Evolutionary conservation across 1,140 invertebrate genomes (phyloP).

Genomic region (Drosophila novamexicana): DNA sequence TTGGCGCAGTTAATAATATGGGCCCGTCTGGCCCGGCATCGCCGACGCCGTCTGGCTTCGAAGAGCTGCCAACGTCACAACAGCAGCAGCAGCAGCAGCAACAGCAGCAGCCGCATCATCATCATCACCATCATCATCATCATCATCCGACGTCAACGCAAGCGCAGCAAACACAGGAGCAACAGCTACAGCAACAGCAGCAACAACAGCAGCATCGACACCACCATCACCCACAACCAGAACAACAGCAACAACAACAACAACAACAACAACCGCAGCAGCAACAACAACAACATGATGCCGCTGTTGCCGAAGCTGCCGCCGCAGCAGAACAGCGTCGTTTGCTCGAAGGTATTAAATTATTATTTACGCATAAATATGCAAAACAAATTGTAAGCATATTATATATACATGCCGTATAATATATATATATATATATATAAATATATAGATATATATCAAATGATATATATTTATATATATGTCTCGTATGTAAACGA

Average conservation of each 20-base stretch:
- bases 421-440: conserved; percentile 23
- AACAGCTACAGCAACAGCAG: conserved; percentile 47
- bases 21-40: conserved; percentile 75
- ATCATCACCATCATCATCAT: conserved; percentile 54
- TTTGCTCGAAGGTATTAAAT: conserved; percentile 82
- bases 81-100: conserved; percentile 31
- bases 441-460: neutral
- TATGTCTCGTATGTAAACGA: conserved; percentile 30
- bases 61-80: conserved; percentile 48
- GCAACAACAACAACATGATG: conserved; percentile 50
- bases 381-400: conserved; percentile 51
- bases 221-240: conserved; percentile 60
- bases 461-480: neutral
- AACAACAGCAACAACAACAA: conserved; percentile 58
- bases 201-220: conserved; percentile 50
- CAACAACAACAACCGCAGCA: conserved; percentile 26
- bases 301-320: conserved; percentile 71
- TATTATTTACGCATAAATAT: conserved; percentile 61
- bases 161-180: conserved; percentile 56
- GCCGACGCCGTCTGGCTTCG: conserved; percentile 72
- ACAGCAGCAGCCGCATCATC: conserved; percentile 35
- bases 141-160: conserved; percentile 51
- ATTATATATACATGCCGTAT: conserved; percentile 47
- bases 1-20: conserved; percentile 13
- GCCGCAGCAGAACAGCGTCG: conserved; percentile 80